These are phyloP conservation scores for Craseonycteris thonglongyai DNA, from an alignment of 2,113 vertebrate genomes.

Conservation along the genomic window DNA sequence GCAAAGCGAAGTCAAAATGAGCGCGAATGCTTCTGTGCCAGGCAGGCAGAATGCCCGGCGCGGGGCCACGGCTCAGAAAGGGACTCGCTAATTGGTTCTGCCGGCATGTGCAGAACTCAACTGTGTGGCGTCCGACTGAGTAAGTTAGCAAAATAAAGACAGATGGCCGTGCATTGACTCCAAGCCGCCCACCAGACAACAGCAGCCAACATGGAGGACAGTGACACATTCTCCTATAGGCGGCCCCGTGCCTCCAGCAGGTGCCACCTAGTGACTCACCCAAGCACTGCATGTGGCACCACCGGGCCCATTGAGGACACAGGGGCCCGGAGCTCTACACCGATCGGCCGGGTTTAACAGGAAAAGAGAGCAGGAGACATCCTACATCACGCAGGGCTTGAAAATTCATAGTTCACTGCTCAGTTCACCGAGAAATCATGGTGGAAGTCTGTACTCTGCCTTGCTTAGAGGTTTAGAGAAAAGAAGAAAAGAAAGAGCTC, in stretches of 20 bases:
- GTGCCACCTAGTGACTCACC: constrained; percentile 60
- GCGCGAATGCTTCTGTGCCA: neutral
- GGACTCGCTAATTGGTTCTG: constrained; percentile 41
- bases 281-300: constrained; percentile 27
- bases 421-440: neutral
- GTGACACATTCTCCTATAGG: too few species aligned
- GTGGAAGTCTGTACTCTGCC: neutral
- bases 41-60: constrained; percentile 1
- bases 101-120: constrained; percentile 63
- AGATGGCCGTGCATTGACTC: constrained; percentile 72
- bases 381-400: neutral
- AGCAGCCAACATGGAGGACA: constrained; percentile 31
- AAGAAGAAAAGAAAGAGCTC: neutral
- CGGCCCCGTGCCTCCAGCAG: neutral
- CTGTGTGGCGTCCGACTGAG: constrained; percentile 69
- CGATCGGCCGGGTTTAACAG: neutral
- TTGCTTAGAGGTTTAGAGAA: neutral
- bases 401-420: neutral
- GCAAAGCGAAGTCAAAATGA: constrained; percentile 43
- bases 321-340: neutral
- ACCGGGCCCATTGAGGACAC: neutral
- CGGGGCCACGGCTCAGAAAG: constrained; percentile 45
- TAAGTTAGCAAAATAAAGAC: constrained; percentile 74
- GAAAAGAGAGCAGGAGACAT: neutral
- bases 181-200: constrained; percentile 57